These are phyloP conservation scores for Mormoops blainvillei DNA, from an alignment of 2,113 vertebrate genomes.

Conservation along the genomic window DNA sequence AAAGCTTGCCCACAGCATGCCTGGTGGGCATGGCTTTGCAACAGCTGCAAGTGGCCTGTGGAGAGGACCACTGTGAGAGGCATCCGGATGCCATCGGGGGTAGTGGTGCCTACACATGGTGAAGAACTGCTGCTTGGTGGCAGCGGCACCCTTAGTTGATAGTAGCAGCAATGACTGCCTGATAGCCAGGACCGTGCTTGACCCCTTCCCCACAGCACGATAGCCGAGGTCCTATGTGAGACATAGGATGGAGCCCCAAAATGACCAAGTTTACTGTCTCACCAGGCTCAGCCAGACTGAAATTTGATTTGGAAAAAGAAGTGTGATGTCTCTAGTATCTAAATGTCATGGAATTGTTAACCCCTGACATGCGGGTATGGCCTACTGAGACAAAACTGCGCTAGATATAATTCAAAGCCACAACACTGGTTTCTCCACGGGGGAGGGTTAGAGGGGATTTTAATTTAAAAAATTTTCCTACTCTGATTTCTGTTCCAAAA, in stretches of 20 bases:
- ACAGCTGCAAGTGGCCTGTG: neutral
- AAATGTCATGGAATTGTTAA: neutral
- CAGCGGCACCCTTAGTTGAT: neutral
- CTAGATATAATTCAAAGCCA: rapidly evolving
- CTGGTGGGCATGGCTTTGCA: neutral
- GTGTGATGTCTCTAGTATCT: neutral
- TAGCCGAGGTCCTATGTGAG: neutral
- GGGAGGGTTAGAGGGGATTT: neutral
- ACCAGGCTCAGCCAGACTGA: neutral
- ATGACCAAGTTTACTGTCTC: neutral
- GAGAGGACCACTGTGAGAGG: neutral
- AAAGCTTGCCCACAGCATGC: neutral
- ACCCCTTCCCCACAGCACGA: neutral
- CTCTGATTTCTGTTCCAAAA: neutral
- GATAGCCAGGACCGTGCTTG: neutral
- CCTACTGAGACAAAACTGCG: neutral
- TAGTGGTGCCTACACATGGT: neutral
- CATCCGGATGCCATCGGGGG: neutral
- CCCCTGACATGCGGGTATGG: no score
- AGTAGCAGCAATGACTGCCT: neutral
- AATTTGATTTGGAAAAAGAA: neutral
- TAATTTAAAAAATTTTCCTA: neutral
- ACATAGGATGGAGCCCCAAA: neutral
- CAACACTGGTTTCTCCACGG: neutral
- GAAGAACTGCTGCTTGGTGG: neutral